Evolutionary conservation across 2,797 vertebrate genomes (phyloP).

Genomic region (Paratrypauchen microcephalus): DNA sequence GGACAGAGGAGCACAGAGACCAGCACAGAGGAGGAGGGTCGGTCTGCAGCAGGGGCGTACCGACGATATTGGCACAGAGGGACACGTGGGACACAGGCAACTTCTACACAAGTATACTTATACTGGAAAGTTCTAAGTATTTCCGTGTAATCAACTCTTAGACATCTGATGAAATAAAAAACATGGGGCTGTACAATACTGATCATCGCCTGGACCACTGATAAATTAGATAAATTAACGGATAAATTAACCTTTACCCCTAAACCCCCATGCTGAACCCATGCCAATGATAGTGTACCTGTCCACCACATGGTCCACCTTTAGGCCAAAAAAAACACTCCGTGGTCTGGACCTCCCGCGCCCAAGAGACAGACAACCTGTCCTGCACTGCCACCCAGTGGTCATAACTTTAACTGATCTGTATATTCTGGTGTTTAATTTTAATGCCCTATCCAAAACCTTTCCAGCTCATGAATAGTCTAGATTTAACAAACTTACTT

Average conservation of each 20-base stretch:
- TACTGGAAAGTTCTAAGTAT: not conserved
- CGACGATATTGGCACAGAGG: too few relatives aligned
- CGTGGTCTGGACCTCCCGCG: not conserved
- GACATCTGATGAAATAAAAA: not conserved
- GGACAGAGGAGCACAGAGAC: too few relatives aligned
- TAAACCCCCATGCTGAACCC: not conserved
- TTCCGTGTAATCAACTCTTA: not conserved
- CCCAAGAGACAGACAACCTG: not conserved
- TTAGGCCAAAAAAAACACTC: not conserved
- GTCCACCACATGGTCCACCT: not conserved
- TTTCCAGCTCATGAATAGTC: too few relatives aligned
- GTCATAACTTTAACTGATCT: not conserved
- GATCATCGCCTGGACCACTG: not conserved
- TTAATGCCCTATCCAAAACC: too few relatives aligned
- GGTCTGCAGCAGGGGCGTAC: too few relatives aligned
- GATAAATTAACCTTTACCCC: not conserved
- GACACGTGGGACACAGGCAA: conserved; percentile 7
- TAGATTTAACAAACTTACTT: too few relatives aligned
- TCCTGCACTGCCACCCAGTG: conserved; percentile 31
- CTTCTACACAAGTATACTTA: not conserved
- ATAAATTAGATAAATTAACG: not conserved
- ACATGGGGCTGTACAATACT: not conserved
- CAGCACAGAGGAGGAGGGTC: too few relatives aligned
- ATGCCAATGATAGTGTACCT: not conserved
- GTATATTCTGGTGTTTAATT: too few relatives aligned